phyloP scores from a whole-genome alignment of 2,113 vertebrate species.

The Bubo bubo region DNA sequence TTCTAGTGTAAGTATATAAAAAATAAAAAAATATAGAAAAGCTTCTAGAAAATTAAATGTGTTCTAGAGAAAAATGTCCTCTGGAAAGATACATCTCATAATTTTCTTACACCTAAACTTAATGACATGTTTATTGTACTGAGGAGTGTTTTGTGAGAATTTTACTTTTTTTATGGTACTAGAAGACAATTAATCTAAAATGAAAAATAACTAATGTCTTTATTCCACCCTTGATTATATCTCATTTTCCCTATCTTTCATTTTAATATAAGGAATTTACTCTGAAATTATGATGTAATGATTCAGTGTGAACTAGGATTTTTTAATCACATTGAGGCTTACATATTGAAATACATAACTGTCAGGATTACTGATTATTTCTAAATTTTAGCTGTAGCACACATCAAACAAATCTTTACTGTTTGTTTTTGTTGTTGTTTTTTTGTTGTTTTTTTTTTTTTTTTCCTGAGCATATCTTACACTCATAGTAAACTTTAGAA shows the following conservation, averaged over 20 bases:
- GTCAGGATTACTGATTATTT: neutral
- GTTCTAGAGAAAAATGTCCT: neutral
- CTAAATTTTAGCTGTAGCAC: neutral
- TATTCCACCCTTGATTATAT: neutral
- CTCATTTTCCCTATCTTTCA: neutral
- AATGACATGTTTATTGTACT: neutral
- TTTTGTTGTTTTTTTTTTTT: no score
- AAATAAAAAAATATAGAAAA: neutral
- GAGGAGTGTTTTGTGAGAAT: neutral
- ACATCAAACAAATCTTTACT: neutral
- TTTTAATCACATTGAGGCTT: neutral
- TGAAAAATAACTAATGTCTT: neutral
- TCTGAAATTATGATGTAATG: neutral
- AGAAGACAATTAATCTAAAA: neutral
- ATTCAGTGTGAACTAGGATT: neutral
- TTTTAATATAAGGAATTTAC: neutral
- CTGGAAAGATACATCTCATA: neutral
- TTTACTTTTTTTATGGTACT: neutral
- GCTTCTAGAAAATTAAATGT: neutral
- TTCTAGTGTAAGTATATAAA: neutral
- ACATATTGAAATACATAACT: neutral
- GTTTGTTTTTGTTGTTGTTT: no score
- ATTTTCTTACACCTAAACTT: neutral
- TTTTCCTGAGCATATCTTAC: neutral
- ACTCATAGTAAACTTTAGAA: neutral